These are phyloP conservation scores for Noctua fimbriata DNA, from an alignment of 2,888 invertebrate species.

Conservation along the genomic window DNA sequence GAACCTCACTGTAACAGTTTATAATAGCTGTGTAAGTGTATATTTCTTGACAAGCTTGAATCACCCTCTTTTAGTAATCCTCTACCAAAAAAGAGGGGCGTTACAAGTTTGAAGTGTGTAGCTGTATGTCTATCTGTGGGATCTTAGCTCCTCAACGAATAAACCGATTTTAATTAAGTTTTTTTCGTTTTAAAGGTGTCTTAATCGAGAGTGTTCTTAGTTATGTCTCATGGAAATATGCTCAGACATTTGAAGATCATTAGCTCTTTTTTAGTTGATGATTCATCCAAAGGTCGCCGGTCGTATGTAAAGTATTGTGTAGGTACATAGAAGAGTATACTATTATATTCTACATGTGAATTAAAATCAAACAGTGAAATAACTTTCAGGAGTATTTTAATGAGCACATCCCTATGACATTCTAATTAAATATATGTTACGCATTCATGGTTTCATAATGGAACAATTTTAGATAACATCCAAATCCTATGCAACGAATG, in stretches of 20 bases:
- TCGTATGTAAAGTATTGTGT: background rate
- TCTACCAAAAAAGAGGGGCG: too few species aligned
- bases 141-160: too few species aligned
- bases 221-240: too few species aligned
- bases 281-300: background rate
- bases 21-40: background rate
- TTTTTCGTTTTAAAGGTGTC: too few species aligned
- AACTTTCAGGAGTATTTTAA: background rate
- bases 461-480: conserved; percentile 42
- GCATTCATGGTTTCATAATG: conserved; percentile 30
- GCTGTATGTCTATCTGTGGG: too few species aligned
- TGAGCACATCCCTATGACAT: background rate
- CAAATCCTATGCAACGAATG: conserved; percentile 25
- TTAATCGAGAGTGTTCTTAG: too few species aligned
- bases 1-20: background rate
- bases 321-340: background rate
- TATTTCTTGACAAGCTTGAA: background rate
- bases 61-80: background rate
- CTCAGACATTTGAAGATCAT: too few species aligned
- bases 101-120: too few species aligned
- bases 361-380: background rate
- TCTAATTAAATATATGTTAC: conserved; percentile 8
- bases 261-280: too few species aligned
- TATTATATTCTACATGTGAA: background rate
- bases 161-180: too few species aligned